phyloP scores from a whole-genome alignment of 2,113 vertebrate genomes.

The Anarrhichthys ocellatus region DNA sequence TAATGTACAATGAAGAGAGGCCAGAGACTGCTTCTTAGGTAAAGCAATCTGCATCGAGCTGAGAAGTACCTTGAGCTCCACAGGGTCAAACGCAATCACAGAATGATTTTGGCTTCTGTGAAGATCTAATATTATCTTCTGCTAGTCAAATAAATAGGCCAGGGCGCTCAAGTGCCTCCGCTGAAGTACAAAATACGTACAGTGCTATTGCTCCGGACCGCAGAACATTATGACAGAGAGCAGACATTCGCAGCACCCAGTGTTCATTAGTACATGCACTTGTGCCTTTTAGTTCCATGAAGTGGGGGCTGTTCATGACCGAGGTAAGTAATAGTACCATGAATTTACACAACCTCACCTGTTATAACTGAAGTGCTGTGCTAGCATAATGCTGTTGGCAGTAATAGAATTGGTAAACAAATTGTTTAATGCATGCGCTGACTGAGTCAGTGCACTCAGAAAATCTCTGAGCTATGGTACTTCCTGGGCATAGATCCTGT shows the following conservation, averaged over 20 bases:
- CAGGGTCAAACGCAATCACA: conserved; percentile 64
- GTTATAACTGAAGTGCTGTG: conserved; percentile 40
- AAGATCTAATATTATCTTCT: conserved; percentile 58
- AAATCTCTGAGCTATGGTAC: conserved; percentile 35
- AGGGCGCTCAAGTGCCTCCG: conserved; percentile 34
- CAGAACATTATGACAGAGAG: conserved; percentile 23
- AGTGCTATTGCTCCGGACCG: background rate
- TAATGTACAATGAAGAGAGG: conserved; percentile 49
- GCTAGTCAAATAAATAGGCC: conserved; percentile 61
- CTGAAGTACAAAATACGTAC: conserved; percentile 32
- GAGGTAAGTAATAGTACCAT: conserved; percentile 33
- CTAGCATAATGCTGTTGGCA: conserved; percentile 35
- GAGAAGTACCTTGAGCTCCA: conserved; percentile 46
- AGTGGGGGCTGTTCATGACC: conserved; percentile 14
- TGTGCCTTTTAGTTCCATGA: conserved; percentile 5
- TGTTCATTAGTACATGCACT: conserved; percentile 18
- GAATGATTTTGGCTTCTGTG: conserved; percentile 65
- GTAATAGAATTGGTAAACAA: conserved; percentile 48
- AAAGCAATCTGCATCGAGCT: conserved; percentile 62
- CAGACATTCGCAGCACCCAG: conserved; percentile 24
- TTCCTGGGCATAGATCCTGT: conserved; percentile 7
- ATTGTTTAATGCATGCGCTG: conserved; percentile 50
- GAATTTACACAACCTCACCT: conserved; percentile 38
- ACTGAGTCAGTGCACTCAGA: conserved; percentile 39
- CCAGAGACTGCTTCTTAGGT: conserved; percentile 58